These are phyloP conservation scores for Nomada ferruginata DNA, from an alignment of 2,888 invertebrate genomes.

Conservation along the genomic window DNA sequence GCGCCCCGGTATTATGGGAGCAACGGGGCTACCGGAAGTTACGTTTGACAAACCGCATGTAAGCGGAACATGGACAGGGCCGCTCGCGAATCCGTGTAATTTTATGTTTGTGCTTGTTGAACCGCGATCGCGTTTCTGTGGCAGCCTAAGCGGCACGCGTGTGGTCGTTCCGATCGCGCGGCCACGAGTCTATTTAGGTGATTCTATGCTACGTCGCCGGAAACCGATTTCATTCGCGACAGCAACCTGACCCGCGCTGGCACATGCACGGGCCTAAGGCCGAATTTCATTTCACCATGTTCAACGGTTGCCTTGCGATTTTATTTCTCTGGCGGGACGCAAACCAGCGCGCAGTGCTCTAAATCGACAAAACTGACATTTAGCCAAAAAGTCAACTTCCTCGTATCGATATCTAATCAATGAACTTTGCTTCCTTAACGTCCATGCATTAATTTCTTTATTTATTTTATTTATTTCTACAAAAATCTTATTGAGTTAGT, in stretches of 20 bases:
- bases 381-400: too few relatives aligned
- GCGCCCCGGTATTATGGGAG: constrained; percentile 32
- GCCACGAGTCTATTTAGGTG: constrained; percentile 24
- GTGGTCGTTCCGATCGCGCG: constrained; percentile 40
- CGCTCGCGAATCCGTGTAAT: constrained; percentile 55
- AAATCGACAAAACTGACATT: too few relatives aligned
- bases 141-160: constrained; percentile 33
- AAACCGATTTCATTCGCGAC: background rate
- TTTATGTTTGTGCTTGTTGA: constrained; percentile 53
- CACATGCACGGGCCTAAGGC: too few relatives aligned
- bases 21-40: constrained; percentile 68
- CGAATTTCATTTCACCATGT: too few relatives aligned
- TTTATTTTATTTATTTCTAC: too few relatives aligned
- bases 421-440: too few relatives aligned
- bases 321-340: too few relatives aligned
- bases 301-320: too few relatives aligned
- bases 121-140: constrained; percentile 50
- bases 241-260: background rate
- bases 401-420: too few relatives aligned
- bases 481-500: too few relatives aligned
- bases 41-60: constrained; percentile 76
- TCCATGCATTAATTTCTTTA: too few relatives aligned
- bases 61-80: constrained; percentile 66
- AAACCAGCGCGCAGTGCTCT: too few relatives aligned
- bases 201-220: constrained; percentile 6